Conservation (phyloP, 2,797 vertebrate genomes). For the Ciconia nigra region DNA sequence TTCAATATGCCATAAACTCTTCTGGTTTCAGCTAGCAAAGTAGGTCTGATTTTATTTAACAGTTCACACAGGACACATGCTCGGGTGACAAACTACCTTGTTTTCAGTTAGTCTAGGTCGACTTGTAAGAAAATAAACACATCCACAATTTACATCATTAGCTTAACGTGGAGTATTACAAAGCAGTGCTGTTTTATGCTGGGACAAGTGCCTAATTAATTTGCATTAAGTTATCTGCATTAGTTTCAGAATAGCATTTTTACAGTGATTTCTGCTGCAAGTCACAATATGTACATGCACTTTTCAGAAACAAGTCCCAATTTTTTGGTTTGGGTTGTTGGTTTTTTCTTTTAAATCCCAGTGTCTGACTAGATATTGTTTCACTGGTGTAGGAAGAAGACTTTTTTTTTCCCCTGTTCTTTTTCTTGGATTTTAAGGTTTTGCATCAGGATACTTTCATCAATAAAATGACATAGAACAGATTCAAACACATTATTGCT, state of each 20-base stretch:
- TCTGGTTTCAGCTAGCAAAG: background rate
- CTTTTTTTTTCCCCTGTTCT: background rate
- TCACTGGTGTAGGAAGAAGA: background rate
- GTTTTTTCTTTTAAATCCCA: background rate
- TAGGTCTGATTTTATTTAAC: constrained; percentile 1
- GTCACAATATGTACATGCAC: background rate
- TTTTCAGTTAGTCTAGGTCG: background rate
- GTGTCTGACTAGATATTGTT: background rate
- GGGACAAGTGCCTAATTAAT: background rate
- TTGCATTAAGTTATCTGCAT: background rate
- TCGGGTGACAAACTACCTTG: background rate
- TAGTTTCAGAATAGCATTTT: background rate
- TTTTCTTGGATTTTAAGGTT: background rate
- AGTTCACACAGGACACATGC: background rate
- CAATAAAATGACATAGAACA: background rate
- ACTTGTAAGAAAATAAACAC: background rate
- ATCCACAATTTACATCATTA: background rate
- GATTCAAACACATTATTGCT: background rate
- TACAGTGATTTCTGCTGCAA: background rate
- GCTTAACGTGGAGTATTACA: background rate
- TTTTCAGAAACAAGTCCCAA: background rate
- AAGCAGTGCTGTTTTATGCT: background rate
- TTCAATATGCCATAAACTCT: constrained; percentile 6
- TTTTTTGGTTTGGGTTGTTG: background rate
- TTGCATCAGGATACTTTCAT: background rate